These are phyloP conservation scores for Cybosia mesomella DNA, from an alignment of 2,888 invertebrate species.

Conservation along the genomic window DNA sequence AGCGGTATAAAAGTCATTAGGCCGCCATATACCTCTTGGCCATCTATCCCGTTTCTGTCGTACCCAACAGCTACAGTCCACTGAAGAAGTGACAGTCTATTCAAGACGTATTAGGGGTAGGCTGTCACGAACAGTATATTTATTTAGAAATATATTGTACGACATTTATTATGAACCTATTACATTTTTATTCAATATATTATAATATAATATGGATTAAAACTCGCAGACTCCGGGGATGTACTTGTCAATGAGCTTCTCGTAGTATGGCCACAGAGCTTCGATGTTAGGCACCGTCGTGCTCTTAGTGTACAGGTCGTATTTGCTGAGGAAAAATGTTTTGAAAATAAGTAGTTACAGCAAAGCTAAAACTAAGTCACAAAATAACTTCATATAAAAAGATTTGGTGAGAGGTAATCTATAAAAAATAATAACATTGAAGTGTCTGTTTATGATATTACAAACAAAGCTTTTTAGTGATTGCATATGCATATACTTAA, in stretches of 20 bases:
- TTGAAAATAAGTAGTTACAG: background rate
- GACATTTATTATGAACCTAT: background rate
- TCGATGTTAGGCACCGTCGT: constrained; percentile 93
- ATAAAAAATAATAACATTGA: too few species aligned
- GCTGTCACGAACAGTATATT: too few species aligned
- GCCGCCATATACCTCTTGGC: too few species aligned
- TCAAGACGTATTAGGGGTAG: too few species aligned
- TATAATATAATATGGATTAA: constrained; percentile 69
- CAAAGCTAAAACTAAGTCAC: background rate
- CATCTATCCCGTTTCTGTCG: too few species aligned
- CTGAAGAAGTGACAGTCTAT: too few species aligned
- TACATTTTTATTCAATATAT: background rate
- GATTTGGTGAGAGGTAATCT: too few species aligned
- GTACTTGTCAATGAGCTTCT: constrained; percentile 95
- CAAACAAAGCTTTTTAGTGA: too few species aligned
- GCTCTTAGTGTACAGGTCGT: constrained; percentile 88
- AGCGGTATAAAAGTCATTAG: too few species aligned
- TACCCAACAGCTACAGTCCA: too few species aligned
- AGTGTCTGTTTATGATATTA: too few species aligned
- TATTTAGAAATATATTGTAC: background rate
- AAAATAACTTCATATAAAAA: background rate
- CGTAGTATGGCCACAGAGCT: constrained; percentile 96
- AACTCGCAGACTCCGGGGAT: constrained; percentile 93
- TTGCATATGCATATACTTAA: too few species aligned
- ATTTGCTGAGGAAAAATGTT: constrained; percentile 89